phyloP scores from a whole-genome alignment of 2,888 invertebrate genomes.

The Nysson spinosus region DNA sequence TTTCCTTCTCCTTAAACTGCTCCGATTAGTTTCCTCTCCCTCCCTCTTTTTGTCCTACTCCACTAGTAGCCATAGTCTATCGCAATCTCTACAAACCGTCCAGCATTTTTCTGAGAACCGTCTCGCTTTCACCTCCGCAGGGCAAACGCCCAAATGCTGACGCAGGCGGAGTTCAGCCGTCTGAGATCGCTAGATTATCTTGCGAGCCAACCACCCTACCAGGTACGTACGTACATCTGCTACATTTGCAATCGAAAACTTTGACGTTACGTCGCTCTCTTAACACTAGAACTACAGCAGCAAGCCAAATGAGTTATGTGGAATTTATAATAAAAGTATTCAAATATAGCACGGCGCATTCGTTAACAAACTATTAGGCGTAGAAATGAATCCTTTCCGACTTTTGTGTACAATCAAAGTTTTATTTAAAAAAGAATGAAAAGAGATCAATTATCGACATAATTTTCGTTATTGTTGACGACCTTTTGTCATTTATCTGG shows the following conservation, averaged over 20 bases:
- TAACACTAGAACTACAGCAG: too few relatives aligned
- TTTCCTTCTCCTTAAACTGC: conserved; percentile 4
- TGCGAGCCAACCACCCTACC: conserved; percentile 34
- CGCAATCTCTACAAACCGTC: conserved; percentile 66
- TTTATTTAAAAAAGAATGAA: too few relatives aligned
- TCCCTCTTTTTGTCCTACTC: background rate
- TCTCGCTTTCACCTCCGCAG: conserved; percentile 56
- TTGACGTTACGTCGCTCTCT: conserved; percentile 39
- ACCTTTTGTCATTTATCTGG: too few relatives aligned
- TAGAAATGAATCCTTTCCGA: too few relatives aligned
- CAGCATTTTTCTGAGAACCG: conserved; percentile 67
- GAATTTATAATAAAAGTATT: too few relatives aligned
- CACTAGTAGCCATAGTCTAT: conserved; percentile 54
- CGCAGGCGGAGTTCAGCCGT: conserved; percentile 48
- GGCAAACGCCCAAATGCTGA: conserved; percentile 67
- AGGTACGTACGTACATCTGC: conserved; percentile 54
- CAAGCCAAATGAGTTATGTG: too few relatives aligned
- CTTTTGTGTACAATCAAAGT: too few relatives aligned
- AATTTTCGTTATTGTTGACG: too few relatives aligned
- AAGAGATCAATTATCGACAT: too few relatives aligned
- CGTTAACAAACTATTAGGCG: too few relatives aligned
- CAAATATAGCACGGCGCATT: too few relatives aligned
- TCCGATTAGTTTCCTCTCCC: conserved; percentile 1
- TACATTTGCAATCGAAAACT: conserved; percentile 65
- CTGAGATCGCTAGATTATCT: conserved; percentile 45